Evolutionary conservation across 2,888 invertebrate genomes (phyloP).

Genomic region (Chrysolina oricalcia): DNA sequence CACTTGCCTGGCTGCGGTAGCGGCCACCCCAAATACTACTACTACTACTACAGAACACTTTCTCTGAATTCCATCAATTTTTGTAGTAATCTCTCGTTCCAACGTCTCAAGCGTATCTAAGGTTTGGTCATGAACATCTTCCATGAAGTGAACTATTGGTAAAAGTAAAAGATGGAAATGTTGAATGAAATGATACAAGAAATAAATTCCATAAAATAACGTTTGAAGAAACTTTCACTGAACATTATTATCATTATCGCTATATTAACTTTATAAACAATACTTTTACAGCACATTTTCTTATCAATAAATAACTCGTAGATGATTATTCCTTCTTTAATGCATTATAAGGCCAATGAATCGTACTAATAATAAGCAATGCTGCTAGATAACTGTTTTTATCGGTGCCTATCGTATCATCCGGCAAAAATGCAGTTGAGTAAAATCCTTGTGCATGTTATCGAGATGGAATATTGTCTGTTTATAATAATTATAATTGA

Average conservation of each 20-base stretch:
- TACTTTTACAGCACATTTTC: background rate
- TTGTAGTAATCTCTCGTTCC: too few species aligned
- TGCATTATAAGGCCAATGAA: slow-evolving; percentile 14
- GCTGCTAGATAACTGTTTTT: slow-evolving; percentile 6
- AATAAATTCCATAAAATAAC: background rate
- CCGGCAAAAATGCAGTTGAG: slow-evolving; percentile 18
- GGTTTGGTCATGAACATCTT: background rate
- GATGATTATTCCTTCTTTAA: background rate
- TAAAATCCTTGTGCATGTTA: slow-evolving; percentile 5
- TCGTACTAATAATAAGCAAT: background rate
- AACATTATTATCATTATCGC: slow-evolving; percentile 9
- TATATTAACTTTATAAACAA: slow-evolving; percentile 14
- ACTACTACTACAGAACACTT: too few species aligned
- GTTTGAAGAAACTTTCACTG: slow-evolving; percentile 3
- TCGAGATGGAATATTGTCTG: background rate
- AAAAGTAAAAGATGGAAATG: background rate
- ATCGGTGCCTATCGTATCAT: background rate
- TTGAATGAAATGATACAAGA: background rate
- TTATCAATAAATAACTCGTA: background rate
- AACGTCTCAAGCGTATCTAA: too few species aligned
- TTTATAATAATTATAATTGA: slow-evolving; percentile 11
- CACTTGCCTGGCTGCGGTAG: too few species aligned
- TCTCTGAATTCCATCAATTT: too few species aligned
- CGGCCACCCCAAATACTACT: too few species aligned
- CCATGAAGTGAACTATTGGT: background rate